phyloP scores from a whole-genome alignment of 2,113 vertebrate genomes.

The Rhipidura dahli region DNA sequence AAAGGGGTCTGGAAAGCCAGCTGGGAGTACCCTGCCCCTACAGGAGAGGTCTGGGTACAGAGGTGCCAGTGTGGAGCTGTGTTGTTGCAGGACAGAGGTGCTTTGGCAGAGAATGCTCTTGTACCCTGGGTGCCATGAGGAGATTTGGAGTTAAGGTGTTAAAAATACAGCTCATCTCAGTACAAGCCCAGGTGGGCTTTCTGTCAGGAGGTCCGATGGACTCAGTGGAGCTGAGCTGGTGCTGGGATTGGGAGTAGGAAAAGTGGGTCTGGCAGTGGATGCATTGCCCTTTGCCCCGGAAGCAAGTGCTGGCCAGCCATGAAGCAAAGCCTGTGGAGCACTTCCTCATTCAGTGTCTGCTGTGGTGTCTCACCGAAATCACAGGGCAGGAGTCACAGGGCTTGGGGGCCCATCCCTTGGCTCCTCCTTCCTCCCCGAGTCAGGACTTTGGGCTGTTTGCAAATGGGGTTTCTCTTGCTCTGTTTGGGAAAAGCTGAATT shows the following conservation, averaged over 20 bases:
- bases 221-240: not conserved
- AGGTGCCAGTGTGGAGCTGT: rapidly evolving
- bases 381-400: not conserved
- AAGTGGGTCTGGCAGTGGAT: not conserved
- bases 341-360: not conserved
- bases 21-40: not conserved
- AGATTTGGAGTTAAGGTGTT: not conserved
- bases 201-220: not conserved
- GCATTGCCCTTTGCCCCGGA: rapidly evolving
- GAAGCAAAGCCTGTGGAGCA: not conserved
- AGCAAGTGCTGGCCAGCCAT: rapidly evolving
- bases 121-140: rapidly evolving
- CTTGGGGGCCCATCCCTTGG: rapidly evolving
- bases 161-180: not conserved
- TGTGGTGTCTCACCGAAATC: rapidly evolving
- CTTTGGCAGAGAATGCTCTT: not conserved
- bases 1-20: not conserved
- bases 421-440: rapidly evolving
- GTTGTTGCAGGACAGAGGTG: not conserved
- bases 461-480: not conserved
- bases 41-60: rapidly evolving
- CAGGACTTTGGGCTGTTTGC: not conserved
- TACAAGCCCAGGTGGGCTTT: not conserved
- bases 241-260: not conserved
- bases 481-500: not conserved